phyloP scores from a whole-genome alignment of 2,797 vertebrate genomes.

The Danio choprae region DNA sequence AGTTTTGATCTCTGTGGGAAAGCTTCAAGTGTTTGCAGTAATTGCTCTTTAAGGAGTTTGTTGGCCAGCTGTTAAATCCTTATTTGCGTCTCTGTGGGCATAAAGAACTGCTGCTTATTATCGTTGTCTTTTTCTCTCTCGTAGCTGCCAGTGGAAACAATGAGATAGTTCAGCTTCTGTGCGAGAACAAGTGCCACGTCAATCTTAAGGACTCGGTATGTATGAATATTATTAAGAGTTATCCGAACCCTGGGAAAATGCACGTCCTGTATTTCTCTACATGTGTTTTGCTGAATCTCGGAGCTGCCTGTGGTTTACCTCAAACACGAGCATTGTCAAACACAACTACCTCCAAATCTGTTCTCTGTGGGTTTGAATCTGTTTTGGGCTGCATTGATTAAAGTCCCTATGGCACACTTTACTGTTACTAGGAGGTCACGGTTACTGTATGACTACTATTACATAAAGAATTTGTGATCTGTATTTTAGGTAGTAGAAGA shows the following conservation, averaged over 20 bases:
- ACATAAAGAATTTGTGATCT: too few species aligned
- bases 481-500: too few species aligned
- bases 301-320: conserved; percentile 42
- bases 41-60: conserved; percentile 30
- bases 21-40: conserved; percentile 16
- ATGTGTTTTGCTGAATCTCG: conserved; percentile 18
- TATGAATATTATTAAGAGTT: conserved; percentile 60
- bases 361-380: conserved; percentile 44
- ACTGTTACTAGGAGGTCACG: conserved; percentile 32
- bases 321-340: conserved; percentile 45
- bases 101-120: conserved; percentile 23
- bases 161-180: conserved; percentile 86
- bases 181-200: conserved; percentile 86
- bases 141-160: conserved; percentile 85
- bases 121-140: conserved; percentile 52
- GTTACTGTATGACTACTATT: too few species aligned
- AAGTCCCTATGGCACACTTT: conserved; percentile 45
- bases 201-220: conserved; percentile 90
- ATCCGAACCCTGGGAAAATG: conserved; percentile 1
- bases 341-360: conserved; percentile 14
- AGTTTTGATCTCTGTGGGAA: conserved; percentile 26
- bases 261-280: background rate
- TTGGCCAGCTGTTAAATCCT: conserved; percentile 1
- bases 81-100: conserved; percentile 1
- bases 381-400: conserved; percentile 39